Conservation (phyloP, 2,113 vertebrate genomes). For the Labeo rohita region DNA sequence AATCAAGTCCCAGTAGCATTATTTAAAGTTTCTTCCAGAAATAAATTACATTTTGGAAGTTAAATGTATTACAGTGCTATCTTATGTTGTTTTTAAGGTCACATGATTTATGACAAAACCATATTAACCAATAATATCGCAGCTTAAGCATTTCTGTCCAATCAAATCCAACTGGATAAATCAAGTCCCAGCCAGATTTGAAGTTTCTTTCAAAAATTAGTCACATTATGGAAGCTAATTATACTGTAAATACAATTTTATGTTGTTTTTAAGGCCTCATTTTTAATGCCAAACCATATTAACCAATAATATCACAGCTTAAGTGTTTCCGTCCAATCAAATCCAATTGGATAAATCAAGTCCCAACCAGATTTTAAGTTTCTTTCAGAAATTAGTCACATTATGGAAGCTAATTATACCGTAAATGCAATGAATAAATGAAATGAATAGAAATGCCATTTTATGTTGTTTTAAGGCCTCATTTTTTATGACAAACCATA, state of each 20-base stretch:
- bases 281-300: not conserved
- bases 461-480: not conserved
- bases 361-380: not conserved
- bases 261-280: not conserved
- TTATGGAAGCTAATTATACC: too few relatives aligned
- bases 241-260: too few relatives aligned
- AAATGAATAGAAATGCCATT: not conserved
- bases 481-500: too few relatives aligned
- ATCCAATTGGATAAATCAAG: not conserved
- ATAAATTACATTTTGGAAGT: too few relatives aligned
- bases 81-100: not conserved
- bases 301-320: not conserved
- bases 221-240: too few relatives aligned
- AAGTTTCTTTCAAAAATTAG: not conserved
- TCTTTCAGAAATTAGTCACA: not conserved
- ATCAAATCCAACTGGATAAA: not conserved
- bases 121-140: not conserved
- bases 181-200: not conserved
- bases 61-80: too few relatives aligned
- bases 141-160: not conserved
- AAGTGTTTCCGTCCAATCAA: not conserved
- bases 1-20: too few relatives aligned
- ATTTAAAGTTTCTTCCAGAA: too few relatives aligned
- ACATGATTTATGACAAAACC: too few relatives aligned
- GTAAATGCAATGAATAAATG: not conserved